Evolutionary conservation across 2,888 invertebrate genomes (phyloP).

Genomic region (Eubasilissa splendida): DNA sequence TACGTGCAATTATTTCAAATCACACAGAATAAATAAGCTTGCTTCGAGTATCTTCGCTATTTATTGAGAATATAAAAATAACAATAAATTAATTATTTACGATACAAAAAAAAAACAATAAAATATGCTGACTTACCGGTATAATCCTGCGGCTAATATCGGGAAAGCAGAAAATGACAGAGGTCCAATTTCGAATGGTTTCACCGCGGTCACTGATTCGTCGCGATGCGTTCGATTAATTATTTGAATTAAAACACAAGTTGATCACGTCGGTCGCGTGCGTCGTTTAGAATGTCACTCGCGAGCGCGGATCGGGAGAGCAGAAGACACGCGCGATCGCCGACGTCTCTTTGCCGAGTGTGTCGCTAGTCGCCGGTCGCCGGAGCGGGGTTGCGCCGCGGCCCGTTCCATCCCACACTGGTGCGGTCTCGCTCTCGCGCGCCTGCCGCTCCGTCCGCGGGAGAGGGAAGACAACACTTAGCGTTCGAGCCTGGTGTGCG

Average conservation of each 20-base stretch:
- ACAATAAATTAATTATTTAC: too few species aligned
- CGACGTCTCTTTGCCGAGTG: slow-evolving; percentile 45
- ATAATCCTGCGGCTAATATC: slow-evolving; percentile 8
- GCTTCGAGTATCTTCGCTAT: too few species aligned
- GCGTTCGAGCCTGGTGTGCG: background rate
- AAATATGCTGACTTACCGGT: slow-evolving; percentile 29
- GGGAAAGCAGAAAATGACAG: slow-evolving; percentile 45
- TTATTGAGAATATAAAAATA: too few species aligned
- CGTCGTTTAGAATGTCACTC: slow-evolving; percentile 39
- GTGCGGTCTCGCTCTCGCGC: slow-evolving; percentile 34
- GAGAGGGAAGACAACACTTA: background rate
- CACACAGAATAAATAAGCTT: too few species aligned
- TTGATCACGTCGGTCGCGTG: slow-evolving; percentile 27
- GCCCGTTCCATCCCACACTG: slow-evolving; percentile 24
- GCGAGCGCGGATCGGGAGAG: slow-evolving; percentile 36
- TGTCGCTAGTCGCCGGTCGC: slow-evolving; percentile 20
- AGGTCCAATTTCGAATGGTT: slow-evolving; percentile 31
- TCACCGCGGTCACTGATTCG: slow-evolving; percentile 39
- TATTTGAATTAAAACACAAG: slow-evolving; percentile 20
- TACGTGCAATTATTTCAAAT: too few species aligned
- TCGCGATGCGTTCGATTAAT: background rate
- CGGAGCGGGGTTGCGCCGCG: slow-evolving; percentile 36
- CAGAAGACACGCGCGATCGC: slow-evolving; percentile 47
- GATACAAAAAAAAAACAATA: background rate
- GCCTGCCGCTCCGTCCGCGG: background rate